Evolutionary conservation across 2,113 vertebrate species (phyloP).

Genomic region (Brachyistius frenatus): DNA sequence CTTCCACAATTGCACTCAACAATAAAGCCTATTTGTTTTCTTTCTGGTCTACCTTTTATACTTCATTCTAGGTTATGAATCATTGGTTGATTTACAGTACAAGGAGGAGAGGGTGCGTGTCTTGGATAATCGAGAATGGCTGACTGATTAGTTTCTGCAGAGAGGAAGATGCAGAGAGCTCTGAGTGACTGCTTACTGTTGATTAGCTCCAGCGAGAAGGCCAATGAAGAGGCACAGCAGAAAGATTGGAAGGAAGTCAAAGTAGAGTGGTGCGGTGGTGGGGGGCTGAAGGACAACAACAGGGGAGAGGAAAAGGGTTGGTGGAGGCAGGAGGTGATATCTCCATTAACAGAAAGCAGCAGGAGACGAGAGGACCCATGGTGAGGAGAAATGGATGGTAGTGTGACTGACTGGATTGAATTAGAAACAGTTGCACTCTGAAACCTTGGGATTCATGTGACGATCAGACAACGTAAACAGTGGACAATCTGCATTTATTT

Average conservation of each 20-base stretch:
- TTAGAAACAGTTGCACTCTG: slow-evolving; percentile 59
- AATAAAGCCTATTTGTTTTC: slow-evolving; percentile 65
- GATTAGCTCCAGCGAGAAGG: slow-evolving; percentile 64
- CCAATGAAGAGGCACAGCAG: slow-evolving; percentile 60
- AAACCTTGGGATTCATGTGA: slow-evolving; percentile 34
- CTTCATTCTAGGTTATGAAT: slow-evolving; percentile 46
- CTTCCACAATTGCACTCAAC: slow-evolving; percentile 50
- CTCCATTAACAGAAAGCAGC: slow-evolving; percentile 75
- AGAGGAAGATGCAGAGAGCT: slow-evolving; percentile 35
- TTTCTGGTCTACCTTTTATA: slow-evolving; percentile 29
- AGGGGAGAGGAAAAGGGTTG: slow-evolving; percentile 23
- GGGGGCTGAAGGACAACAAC: slow-evolving; percentile 61
- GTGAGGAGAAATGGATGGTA: slow-evolving; percentile 51
- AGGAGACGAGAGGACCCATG: slow-evolving; percentile 35
- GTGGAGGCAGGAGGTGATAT: slow-evolving; percentile 56
- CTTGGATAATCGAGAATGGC: slow-evolving; percentile 46
- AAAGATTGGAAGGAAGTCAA: slow-evolving; percentile 59
- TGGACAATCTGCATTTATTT: slow-evolving; percentile 44
- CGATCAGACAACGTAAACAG: slow-evolving; percentile 31
- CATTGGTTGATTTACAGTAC: slow-evolving; percentile 57
- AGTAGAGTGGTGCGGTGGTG: slow-evolving; percentile 30
- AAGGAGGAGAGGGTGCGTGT: slow-evolving; percentile 21
- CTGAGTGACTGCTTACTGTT: slow-evolving; percentile 48
- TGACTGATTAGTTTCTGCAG: slow-evolving; percentile 51
- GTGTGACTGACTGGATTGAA: slow-evolving; percentile 68